Evolutionary conservation across 2,888 invertebrate genomes (phyloP), one percentile per base, ranked within the genome.

Genomic region (Halictus quadricinctus): DNA sequence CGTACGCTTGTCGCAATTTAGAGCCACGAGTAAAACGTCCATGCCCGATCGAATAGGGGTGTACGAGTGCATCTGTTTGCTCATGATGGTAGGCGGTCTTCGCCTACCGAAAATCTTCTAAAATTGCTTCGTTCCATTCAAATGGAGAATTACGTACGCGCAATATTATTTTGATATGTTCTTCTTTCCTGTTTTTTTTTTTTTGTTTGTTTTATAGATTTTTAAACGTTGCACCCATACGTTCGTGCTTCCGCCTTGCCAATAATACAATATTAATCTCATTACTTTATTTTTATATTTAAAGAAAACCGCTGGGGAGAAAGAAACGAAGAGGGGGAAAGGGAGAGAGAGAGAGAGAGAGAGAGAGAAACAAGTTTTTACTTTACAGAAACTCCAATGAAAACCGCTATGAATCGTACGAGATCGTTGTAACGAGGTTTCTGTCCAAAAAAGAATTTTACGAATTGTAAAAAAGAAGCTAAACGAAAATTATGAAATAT

Each of bases 241-340:
- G 81, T 90, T 89, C 80, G 90, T 90, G 90, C 90, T 90, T 90
- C 90, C 90, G 87, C 84, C 84, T 90, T 90, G 90, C 89, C 86
- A 90, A 88, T 66, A 81, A 80, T 81, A 86, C 75, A 69, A 83
- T 79, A 87, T 85, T 83, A 81, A 83, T 83, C 79, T 90, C 81
- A 81, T 88, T 81, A 85, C 83, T 72, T 85, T 81, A 89, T 79
- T 87, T 89, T 76, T 89, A 54, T 84, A 70, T 88, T 77, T 69
- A 76, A 83, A 75, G 73, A 77, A 66, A 41, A 48, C 58, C 77
- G 79, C 69, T 70, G 25, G 70, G 64, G 72, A 77, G 43, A 25
- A 21, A 41, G 25, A 25, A n/a, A 64, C 25, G 10, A 41, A 60
- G 36, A n/a, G 29, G 60, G 13, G 13, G 74, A 18, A 50, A n/a